These are phyloP conservation scores for Dermatemys mawii DNA, from an alignment of 2,113 vertebrate species.

Conservation along the genomic window DNA sequence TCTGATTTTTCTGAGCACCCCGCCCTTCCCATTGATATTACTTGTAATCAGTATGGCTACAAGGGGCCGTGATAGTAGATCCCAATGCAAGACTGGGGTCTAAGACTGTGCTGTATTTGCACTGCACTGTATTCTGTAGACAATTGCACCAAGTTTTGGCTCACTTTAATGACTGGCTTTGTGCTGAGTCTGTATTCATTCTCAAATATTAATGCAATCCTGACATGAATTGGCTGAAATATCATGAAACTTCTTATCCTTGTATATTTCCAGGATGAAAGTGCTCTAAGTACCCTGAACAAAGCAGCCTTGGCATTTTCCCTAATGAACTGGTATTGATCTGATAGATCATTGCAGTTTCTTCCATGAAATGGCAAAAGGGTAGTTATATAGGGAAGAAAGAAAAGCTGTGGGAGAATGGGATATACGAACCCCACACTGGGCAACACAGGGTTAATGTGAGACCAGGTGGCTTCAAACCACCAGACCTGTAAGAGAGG, in stretches of 20 bases:
- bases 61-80: fast-evolving
- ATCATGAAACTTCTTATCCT: conserved; percentile 65
- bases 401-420: not conserved
- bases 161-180: not conserved
- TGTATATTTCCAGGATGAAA: conserved; percentile 53
- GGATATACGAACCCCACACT: not conserved
- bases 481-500: not conserved
- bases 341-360: conserved; percentile 57
- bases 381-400: conserved; percentile 1
- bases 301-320: conserved; percentile 63
- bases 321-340: conserved; percentile 67
- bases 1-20: not conserved
- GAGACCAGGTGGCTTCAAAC: not conserved
- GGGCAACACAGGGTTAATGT: not conserved
- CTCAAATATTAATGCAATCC: conserved; percentile 67
- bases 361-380: conserved; percentile 1
- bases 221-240: conserved; percentile 67
- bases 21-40: not conserved
- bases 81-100: not conserved
- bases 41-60: not conserved
- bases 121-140: not conserved
- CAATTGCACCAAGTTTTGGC: fast-evolving
- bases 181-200: not conserved
- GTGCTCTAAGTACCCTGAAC: conserved; percentile 66
- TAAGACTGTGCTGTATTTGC: fast-evolving